Base-by-base conservation (phyloP, 2,113 vertebrate species). In the Oreochromis niloticus region DNA sequence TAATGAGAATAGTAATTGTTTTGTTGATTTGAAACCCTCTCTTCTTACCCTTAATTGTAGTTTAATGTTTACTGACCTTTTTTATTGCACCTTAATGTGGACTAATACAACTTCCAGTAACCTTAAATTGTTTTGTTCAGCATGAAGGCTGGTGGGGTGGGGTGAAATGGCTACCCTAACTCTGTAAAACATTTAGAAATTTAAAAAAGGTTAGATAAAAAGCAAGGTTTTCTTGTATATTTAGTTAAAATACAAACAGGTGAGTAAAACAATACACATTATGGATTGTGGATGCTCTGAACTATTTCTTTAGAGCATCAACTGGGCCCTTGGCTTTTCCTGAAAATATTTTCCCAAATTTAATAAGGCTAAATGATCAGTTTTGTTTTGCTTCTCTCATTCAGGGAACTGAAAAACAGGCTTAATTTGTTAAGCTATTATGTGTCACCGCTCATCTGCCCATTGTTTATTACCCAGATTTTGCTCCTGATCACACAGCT, bases 1-100 rank as follows among this genome's bases (percentile, higher is more conserved):
- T 87, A 55, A 85, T 88, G 56, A 88, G 90, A 27, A 48, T 46
- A 61, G 55, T 56, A 11, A 87, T 87, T 56, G 43, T 82, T 86
- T 84, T 54, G 30, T 50, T 78, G 56, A 78, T 50, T 78, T 78
- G 43, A 78, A 50, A 32, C 71, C 0, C 0, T n/a, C 56, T 27
- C 4, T 9, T 50, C 19, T n/a, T 14, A 13, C 5, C n/a, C 39
- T 78, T 88, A 68, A 66, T 46, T 84, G 10, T 14, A n/a, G 10
- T 50, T 85, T 8, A 43, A 83, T 85, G 82, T 16, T 81, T 81
- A 39, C 17, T 54, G 75, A 17, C 27, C 71, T 63, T 50, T 4
- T 79, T 75, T 78, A 52, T 22, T 61, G 55, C 86, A 61, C 16
- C 6, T 13, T 8, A 50, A 55, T 57, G 24, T 32, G 30, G 52